A percentile compares a stretch with the other conserved stretches of the same genome.
Conservation (phyloP, 2,113 vertebrate species). For the Rhinogobius similis region DNA sequence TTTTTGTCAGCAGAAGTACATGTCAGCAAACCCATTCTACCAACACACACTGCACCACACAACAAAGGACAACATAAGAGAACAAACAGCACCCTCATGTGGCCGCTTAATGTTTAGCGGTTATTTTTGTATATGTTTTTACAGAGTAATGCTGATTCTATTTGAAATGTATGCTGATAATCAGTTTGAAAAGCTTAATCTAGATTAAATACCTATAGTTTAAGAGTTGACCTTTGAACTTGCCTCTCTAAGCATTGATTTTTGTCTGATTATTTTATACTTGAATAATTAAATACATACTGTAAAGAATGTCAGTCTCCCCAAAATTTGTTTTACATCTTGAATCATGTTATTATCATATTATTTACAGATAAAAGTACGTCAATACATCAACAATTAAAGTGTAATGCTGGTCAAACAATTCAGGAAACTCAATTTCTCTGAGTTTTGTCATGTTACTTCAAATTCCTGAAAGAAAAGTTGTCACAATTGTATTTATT, state of each 20-base stretch:
- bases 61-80: neutral
- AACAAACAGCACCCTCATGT: conserved; percentile 20
- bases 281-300: neutral
- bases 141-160: neutral
- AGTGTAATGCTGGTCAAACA: no score
- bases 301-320: neutral
- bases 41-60: neutral
- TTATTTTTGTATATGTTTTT: neutral
- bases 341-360: neutral
- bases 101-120: neutral
- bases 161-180: neutral
- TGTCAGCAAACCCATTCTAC: neutral
- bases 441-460: no score
- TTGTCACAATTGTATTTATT: no score
- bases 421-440: no score
- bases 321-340: neutral
- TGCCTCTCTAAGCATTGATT: neutral
- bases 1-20: no score
- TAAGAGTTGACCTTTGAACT: neutral
- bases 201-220: neutral
- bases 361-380: neutral
- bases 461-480: no score
- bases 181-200: neutral
- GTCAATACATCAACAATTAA: neutral
- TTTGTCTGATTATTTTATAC: neutral